Base-by-base conservation (phyloP, 2,888 invertebrate genomes). In the Carpatolechia fugitivella region DNA sequence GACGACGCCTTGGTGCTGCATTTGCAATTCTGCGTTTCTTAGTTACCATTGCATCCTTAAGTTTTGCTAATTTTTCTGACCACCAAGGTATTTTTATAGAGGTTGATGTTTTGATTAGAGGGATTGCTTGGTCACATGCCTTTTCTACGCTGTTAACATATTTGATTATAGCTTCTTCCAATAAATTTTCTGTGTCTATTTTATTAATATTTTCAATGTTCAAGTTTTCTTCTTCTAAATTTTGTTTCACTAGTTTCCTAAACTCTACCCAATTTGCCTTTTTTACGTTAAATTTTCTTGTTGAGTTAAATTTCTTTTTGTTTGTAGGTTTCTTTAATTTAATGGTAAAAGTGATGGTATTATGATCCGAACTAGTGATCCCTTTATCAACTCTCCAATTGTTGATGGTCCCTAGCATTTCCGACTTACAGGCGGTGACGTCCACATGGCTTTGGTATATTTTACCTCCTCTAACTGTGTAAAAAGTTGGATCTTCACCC, bases 321-420 rank as follows among this genome's bases (percentile, higher is more conserved):
- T 1, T 16, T 18, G 24, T 24, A 6, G 24, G 24, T 46, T 51
- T 49, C 30, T 14, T 38, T 24, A 55, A 36, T 11, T 35, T 44
- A 8, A 49, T 29, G 16, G 41, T 24, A 30, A 52, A 52, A 51
- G 51, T 52, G 31, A 54, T 56, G 48, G 53, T 55, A 41, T 56
- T 58, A 36, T 56, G 59, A 41, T 59, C 56, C 14, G 59, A 56
- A 46, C 56, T 52, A 35, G 54, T 56, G 18, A 59, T 18, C 18
- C 33, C 38, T 52, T 59, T 53, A 46, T 54, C 52, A 3, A 60
- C 57, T 8, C 10, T 52, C 57, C 60, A 61, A 1, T 55, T 44
- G 0, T 49, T 24, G 0, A 58, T 14, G 6, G 6, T 7, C 1
- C 10, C n/a, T 7, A 61, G 51, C 30, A 59, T 3, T 11, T 50